Percentiles rank a stretch among this genome's conserved stretches.
These are phyloP conservation scores for Nipponia nippon DNA, from an alignment of 2,113 vertebrate genomes.

Conservation along the genomic window DNA sequence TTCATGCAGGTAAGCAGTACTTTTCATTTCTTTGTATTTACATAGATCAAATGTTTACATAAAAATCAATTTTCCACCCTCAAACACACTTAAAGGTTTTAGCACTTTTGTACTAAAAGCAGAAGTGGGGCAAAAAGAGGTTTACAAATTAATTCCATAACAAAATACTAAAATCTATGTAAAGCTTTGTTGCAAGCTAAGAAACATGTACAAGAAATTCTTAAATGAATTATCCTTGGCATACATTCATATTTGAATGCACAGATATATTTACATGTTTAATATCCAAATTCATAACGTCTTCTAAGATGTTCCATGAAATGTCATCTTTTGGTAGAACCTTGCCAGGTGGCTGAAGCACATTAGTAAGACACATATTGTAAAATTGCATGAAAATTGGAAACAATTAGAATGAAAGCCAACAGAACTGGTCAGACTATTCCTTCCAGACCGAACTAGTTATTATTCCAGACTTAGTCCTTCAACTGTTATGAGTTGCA, in stretches of 20 bases:
- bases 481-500: not conserved
- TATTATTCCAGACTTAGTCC: not conserved
- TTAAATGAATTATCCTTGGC: slow-evolving; percentile 40
- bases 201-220: slow-evolving; percentile 46
- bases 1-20: not conserved
- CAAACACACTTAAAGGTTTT: not conserved
- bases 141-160: slow-evolving; percentile 22
- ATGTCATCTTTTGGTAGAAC: not conserved
- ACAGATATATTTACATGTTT: slow-evolving; percentile 20
- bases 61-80: not conserved
- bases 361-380: not conserved
- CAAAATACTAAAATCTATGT: not conserved
- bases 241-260: slow-evolving; percentile 41
- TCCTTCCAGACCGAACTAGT: not conserved
- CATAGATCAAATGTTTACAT: not conserved
- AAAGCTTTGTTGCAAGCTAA: slow-evolving; percentile 35
- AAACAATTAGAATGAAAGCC: slow-evolving; percentile 5
- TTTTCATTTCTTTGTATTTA: not conserved
- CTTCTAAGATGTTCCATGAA: not conserved
- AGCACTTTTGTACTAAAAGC: not conserved
- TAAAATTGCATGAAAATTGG: not conserved
- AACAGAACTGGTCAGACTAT: slow-evolving; percentile 3
- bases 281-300: not conserved
- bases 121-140: not conserved
- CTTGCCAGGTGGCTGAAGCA: not conserved